phyloP scores from a whole-genome alignment of 2,113 vertebrate species.

The Ia io region DNA sequence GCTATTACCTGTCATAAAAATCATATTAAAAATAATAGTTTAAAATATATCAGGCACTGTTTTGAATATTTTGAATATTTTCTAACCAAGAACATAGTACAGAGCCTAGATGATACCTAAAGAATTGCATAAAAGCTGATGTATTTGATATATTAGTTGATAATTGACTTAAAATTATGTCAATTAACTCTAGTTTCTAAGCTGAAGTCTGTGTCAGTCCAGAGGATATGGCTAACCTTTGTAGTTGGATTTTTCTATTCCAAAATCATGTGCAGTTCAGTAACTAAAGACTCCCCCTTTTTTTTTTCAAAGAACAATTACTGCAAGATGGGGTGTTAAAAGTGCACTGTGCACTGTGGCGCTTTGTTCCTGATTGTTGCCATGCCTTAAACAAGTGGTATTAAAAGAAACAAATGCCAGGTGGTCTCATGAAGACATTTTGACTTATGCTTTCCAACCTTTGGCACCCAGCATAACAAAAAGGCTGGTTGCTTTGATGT shows the following conservation, averaged over 20 bases:
- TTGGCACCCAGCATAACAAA: not conserved
- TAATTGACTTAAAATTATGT: not conserved
- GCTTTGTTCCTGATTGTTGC: not conserved
- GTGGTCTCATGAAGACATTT: not conserved
- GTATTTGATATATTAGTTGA: too few relatives aligned
- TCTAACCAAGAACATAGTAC: not conserved
- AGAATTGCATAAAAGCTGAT: not conserved
- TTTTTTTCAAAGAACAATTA: not conserved
- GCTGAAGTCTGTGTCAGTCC: not conserved
- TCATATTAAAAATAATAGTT: not conserved
- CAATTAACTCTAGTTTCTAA: not conserved
- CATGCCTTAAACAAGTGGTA: not conserved
- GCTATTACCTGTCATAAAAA: not conserved
- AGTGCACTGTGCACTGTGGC: not conserved
- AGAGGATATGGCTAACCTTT: not conserved
- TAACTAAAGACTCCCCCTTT: not conserved
- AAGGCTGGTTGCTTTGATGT: not conserved
- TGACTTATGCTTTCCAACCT: not conserved
- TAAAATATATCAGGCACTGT: not conserved
- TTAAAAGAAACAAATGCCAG: slow-evolving; percentile 33
- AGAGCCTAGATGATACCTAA: not conserved
- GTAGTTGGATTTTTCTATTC: not conserved
- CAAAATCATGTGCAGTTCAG: not conserved
- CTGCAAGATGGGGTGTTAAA: not conserved
- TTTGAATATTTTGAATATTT: not conserved